Base-by-base conservation (phyloP, 2,113 vertebrate species). In the Xenopus laevis region DNA sequence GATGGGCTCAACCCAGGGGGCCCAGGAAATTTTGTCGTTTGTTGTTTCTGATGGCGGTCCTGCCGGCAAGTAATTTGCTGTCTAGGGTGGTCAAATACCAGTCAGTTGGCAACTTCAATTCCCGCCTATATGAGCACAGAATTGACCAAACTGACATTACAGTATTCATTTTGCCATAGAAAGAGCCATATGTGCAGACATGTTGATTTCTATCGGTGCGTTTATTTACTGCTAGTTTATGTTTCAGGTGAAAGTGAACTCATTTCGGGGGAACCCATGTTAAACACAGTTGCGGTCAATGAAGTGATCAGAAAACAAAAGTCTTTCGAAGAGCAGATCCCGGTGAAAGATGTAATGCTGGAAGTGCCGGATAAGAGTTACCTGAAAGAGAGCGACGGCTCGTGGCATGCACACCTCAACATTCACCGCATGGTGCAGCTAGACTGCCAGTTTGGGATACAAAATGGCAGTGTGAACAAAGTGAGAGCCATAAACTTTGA, bases 391-490 rank as follows among this genome's bases (percentile, higher is more conserved):
- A 72, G 81, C 71, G 55, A 71, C 67, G 83, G 85, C 8, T 82
- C 81, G 0, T 95, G 94, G 93, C 88, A 7, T 4, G 27, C 88
- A 16, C 92, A 93, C 78, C 83, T 94, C 70, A 89, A 82, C 58
- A 82, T 90, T 16, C 87, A 93, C 74, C 83, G 83, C 0, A 82
- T 84, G 45, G 60, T 40, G 1, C 83, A 83, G 61, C 30, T 40
- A 11, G 63, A 71, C 7, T n/a, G 2, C n/a, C 70, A 66, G 0
- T 71, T 20, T 50, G 23, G 1, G 40, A 16, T 47, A 23, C 16
- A 27, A 13, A 44, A 79, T 60, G 47, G 0, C 20, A 2, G 65
- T 45, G 40, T 20, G 15, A 16, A 23, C 21, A 58, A 20, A 55
- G 74, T 68, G 0, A 5, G 40, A 52, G 18, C 57, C 0, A 46